These are phyloP conservation scores for Euthynnus affinis DNA, from an alignment of 2,797 vertebrate genomes.

Conservation along the genomic window DNA sequence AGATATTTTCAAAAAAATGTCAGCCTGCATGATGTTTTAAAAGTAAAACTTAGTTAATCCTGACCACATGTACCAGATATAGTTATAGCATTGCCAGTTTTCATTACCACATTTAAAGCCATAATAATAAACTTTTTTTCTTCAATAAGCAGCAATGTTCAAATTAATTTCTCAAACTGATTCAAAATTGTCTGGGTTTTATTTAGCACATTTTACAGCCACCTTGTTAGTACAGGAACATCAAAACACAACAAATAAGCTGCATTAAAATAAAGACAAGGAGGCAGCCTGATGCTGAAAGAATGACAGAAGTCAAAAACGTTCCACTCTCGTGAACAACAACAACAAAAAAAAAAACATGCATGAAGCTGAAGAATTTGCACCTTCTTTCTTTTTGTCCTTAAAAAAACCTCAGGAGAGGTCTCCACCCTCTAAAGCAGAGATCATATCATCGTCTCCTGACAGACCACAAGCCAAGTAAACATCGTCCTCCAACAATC, in stretches of 20 bases:
- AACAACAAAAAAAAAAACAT: slow-evolving; percentile 24
- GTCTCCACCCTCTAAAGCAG: slow-evolving; percentile 15
- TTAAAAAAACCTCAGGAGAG: background rate
- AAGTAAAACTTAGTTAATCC: too few relatives aligned
- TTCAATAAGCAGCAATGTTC: background rate
- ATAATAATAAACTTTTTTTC: background rate
- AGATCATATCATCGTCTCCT: slow-evolving; percentile 4
- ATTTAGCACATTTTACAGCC: background rate
- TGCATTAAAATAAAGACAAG: slow-evolving; percentile 1
- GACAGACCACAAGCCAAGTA: slow-evolving; percentile 10
- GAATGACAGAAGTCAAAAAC: background rate
- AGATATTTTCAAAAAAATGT: background rate
- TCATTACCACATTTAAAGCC: background rate
- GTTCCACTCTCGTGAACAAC: background rate
- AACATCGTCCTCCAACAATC: slow-evolving; percentile 3
- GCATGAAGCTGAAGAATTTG: background rate
- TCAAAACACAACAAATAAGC: slow-evolving; percentile 28
- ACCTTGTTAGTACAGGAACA: background rate
- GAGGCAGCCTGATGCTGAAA: slow-evolving; percentile 1
- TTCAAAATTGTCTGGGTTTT: background rate
- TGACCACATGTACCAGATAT: background rate
- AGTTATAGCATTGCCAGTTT: background rate
- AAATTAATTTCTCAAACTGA: background rate
- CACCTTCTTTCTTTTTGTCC: background rate
- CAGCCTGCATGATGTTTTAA: too few relatives aligned